Conservation (phyloP, 1,140 invertebrate species). For the Dermatophagoides farinae region DNA sequence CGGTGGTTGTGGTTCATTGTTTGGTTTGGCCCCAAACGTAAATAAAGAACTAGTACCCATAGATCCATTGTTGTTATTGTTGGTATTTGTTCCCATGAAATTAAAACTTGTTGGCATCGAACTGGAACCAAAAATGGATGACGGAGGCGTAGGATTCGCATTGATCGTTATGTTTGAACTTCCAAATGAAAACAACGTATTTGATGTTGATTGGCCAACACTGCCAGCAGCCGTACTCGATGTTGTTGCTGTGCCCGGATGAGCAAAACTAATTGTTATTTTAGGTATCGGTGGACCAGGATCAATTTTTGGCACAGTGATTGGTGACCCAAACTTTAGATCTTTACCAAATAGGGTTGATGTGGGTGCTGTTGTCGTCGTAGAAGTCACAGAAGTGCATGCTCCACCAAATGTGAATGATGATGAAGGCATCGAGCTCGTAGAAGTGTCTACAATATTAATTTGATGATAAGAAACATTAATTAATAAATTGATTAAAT, state of each 20-base stretch:
- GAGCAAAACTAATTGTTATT: background rate
- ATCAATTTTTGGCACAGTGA: conserved; percentile 3
- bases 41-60: background rate
- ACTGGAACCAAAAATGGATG: background rate
- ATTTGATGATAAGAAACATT: too few relatives aligned
- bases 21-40: background rate
- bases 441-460: background rate
- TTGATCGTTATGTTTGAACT: too few relatives aligned
- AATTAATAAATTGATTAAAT: too few relatives aligned
- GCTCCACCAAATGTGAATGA: background rate
- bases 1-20: background rate
- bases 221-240: background rate
- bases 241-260: background rate
- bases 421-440: background rate
- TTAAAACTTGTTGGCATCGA: background rate
- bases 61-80: background rate
- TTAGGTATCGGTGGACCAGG: background rate
- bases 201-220: background rate
- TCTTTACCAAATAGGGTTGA: background rate
- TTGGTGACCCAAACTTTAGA: background rate
- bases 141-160: background rate
- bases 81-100: background rate
- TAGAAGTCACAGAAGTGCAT: background rate
- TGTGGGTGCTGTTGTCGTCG: background rate
- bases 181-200: too few relatives aligned